A percentile compares a stretch with the other conserved stretches of the same genome.
Conservation (phyloP, 2,888 invertebrate species). For the Taphrorychus bicolor region DNA sequence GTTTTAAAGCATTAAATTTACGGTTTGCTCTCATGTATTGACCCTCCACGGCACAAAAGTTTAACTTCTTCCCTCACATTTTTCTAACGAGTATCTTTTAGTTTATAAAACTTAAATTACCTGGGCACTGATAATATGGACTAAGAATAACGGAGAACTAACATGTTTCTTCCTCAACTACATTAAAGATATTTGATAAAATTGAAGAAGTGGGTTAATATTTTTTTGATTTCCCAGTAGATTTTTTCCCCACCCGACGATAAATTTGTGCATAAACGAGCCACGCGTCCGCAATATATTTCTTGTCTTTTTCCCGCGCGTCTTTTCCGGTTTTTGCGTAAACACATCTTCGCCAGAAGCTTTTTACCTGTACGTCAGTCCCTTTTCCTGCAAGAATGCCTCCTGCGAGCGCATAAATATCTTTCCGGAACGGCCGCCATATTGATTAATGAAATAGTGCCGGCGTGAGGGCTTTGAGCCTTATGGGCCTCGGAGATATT, state of each 20-base stretch:
- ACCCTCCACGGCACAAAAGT: no score
- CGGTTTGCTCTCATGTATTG: no score
- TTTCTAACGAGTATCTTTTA: no score
- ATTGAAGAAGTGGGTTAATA: no score
- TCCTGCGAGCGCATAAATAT: constrained; percentile 40
- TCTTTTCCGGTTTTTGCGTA: constrained; percentile 34
- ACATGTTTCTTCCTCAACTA: no score
- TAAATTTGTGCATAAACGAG: neutral
- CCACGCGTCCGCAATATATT: neutral
- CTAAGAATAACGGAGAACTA: no score
- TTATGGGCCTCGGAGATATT: constrained; percentile 36
- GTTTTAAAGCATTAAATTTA: no score
- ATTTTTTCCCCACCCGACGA: neutral
- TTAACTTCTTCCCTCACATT: no score
- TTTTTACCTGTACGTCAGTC: constrained; percentile 39
- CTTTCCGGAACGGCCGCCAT: constrained; percentile 34
- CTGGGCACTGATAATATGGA: no score
- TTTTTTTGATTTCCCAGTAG: no score
- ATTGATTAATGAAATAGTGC: constrained; percentile 41
- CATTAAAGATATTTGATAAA: no score
- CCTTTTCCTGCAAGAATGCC: constrained; percentile 31
- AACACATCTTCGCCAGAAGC: constrained; percentile 36
- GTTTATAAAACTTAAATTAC: no score
- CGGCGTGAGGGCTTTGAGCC: constrained; percentile 32
- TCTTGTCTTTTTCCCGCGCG: constrained; percentile 24